Percentiles rank a stretch among this genome's conserved stretches.
phyloP scores from a whole-genome alignment of 1,140 invertebrate genomes.

The Chelonus insularis region DNA sequence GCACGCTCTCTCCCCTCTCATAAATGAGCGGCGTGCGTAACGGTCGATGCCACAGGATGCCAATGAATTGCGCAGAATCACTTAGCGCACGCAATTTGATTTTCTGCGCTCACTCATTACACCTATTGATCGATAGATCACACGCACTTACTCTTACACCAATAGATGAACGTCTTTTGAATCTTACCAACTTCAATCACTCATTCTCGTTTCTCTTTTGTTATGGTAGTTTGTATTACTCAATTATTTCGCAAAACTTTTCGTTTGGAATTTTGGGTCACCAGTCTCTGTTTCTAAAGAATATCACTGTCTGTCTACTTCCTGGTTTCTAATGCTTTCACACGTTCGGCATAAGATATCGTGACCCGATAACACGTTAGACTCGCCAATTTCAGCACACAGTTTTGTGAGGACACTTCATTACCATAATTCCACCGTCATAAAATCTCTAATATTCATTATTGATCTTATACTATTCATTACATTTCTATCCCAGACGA shows the following conservation, averaged over 20 bases:
- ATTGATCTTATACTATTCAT: no score
- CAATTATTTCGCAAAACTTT: neutral
- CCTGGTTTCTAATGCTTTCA: conserved; percentile 32
- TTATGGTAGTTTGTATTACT: neutral
- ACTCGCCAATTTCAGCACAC: conserved; percentile 15
- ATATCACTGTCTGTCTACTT: conserved; percentile 22
- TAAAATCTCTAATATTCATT: neutral
- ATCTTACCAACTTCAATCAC: neutral
- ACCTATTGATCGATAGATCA: neutral
- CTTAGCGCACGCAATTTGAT: neutral
- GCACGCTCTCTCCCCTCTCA: conserved; percentile 12
- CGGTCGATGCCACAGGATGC: neutral
- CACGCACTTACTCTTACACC: neutral
- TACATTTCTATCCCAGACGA: neutral
- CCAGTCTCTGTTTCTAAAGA: conserved; percentile 23
- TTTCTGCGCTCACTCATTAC: conserved; percentile 2
- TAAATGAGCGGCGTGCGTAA: conserved; percentile 8
- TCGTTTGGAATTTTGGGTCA: conserved; percentile 15
- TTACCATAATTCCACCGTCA: conserved; percentile 21
- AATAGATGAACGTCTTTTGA: neutral
- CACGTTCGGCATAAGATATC: conserved; percentile 30
- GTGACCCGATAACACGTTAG: conserved; percentile 23
- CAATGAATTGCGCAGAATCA: neutral
- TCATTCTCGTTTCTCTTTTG: neutral
- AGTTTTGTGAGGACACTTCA: conserved; percentile 13